Evolutionary conservation across 2,888 invertebrate species (phyloP).

Genomic region (Thera britannica): DNA sequence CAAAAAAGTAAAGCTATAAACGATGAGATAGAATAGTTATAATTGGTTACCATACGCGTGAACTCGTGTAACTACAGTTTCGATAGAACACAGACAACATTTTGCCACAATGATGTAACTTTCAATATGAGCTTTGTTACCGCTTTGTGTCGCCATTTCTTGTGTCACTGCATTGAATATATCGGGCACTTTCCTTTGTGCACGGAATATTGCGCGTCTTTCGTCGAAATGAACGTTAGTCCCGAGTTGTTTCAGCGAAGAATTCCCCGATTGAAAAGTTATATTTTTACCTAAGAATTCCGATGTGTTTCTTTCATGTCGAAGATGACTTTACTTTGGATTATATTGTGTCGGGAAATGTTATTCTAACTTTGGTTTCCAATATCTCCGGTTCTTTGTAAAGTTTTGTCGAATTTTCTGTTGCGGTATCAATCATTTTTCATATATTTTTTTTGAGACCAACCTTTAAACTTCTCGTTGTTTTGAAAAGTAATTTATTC

Average conservation of each 20-base stretch:
- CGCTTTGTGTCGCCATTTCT: slow-evolving; percentile 81
- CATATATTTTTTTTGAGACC: slow-evolving; percentile 30
- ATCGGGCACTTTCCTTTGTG: slow-evolving; percentile 83
- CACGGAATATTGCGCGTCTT: slow-evolving; percentile 83
- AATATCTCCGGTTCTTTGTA: slow-evolving; percentile 56
- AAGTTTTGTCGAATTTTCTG: slow-evolving; percentile 46
- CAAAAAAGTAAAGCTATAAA: too few relatives aligned
- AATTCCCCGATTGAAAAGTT: slow-evolving; percentile 84
- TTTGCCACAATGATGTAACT: slow-evolving; percentile 66
- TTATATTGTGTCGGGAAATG: slow-evolving; percentile 74
- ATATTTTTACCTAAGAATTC: slow-evolving; percentile 84
- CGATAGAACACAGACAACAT: slow-evolving; percentile 18
- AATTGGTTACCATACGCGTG: not conserved
- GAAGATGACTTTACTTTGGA: slow-evolving; percentile 79
- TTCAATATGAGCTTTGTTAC: slow-evolving; percentile 83
- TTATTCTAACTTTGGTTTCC: slow-evolving; percentile 66
- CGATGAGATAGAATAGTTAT: too few relatives aligned
- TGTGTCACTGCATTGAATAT: slow-evolving; percentile 85
- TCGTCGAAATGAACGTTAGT: slow-evolving; percentile 83
- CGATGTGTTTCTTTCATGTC: slow-evolving; percentile 82
- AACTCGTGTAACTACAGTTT: too few relatives aligned
- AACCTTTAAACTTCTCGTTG: not conserved
- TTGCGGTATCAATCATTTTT: slow-evolving; percentile 50
- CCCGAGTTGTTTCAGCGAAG: slow-evolving; percentile 82
- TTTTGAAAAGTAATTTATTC: not conserved